phyloP scores from a whole-genome alignment of 1,140 invertebrate species.

The Phymastichus coffea region DNA sequence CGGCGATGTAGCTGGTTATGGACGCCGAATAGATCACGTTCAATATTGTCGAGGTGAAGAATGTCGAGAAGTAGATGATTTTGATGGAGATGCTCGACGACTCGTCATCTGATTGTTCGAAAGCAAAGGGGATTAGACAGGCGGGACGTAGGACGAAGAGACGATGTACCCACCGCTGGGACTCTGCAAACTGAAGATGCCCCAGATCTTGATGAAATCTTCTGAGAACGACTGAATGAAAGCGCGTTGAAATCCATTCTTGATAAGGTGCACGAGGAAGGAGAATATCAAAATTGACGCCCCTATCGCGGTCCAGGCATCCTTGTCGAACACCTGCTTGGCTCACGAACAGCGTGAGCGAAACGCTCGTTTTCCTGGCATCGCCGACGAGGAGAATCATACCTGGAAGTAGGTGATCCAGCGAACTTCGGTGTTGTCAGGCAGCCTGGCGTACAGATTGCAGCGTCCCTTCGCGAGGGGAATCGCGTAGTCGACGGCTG shows the following conservation, averaged over 20 bases:
- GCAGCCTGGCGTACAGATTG: neutral
- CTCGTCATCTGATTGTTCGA: too few species aligned
- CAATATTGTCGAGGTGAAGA: neutral
- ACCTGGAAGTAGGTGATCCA: neutral
- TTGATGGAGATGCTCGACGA: neutral
- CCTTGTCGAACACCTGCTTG: too few species aligned
- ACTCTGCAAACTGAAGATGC: neutral
- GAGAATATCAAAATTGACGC: too few species aligned
- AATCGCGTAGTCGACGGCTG: neutral
- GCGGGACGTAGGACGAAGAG: too few species aligned
- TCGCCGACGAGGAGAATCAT: too few species aligned
- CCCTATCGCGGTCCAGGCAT: too few species aligned
- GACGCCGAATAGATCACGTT: neutral
- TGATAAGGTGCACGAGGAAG: too few species aligned
- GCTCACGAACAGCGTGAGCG: too few species aligned
- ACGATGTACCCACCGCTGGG: too few species aligned
- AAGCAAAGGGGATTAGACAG: too few species aligned
- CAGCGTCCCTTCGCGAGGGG: neutral
- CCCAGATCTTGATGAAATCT: neutral
- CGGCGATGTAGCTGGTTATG: neutral
- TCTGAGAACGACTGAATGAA: neutral
- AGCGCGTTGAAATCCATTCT: too few species aligned
- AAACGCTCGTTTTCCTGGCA: too few species aligned
- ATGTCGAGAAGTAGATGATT: neutral
- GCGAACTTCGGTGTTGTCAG: neutral